A percentile compares a stretch with the other conserved stretches of the same genome.
These are phyloP conservation scores for Limenitis camilla DNA, from an alignment of 2,888 invertebrate species.

Conservation along the genomic window DNA sequence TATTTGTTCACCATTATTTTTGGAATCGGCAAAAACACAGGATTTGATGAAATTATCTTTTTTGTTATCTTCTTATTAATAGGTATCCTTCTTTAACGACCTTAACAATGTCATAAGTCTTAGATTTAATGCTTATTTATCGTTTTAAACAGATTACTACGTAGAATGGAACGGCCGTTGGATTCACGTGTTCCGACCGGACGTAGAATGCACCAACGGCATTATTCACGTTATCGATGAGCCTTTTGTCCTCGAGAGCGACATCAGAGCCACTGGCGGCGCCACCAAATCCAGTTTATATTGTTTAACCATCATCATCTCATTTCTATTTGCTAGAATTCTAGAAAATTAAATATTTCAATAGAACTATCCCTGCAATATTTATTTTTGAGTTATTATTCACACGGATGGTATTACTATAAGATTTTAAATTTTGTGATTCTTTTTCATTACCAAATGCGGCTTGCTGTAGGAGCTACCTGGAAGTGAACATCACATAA, in stretches of 20 bases:
- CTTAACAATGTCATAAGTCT: not conserved
- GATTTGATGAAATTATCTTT: too few species aligned
- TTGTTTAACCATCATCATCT: constrained; percentile 38
- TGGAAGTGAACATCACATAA: too few species aligned
- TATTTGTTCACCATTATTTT: not conserved
- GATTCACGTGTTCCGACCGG: constrained; percentile 90
- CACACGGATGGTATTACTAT: not conserved
- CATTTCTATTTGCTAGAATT: constrained; percentile 46
- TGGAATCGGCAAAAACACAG: too few species aligned
- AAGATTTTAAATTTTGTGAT: too few species aligned
- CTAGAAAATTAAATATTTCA: constrained; percentile 42
- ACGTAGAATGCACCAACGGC: constrained; percentile 96
- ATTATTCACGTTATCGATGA: constrained; percentile 95
- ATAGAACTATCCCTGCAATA: constrained; percentile 4
- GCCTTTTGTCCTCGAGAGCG: constrained; percentile 88
- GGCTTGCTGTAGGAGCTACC: too few species aligned
- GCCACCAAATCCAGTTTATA: constrained; percentile 43
- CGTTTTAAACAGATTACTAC: constrained; percentile 79
- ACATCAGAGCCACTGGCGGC: constrained; percentile 81
- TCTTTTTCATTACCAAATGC: too few species aligned
- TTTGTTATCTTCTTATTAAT: too few species aligned
- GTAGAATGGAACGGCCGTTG: constrained; percentile 89
- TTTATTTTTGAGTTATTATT: not conserved
- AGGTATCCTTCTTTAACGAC: too few species aligned
- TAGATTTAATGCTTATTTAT: constrained; percentile 18